Evolutionary conservation across 2,113 vertebrate genomes (phyloP), one percentile per base, ranked within the genome.

Genomic region (Aplodontia rufa): DNA sequence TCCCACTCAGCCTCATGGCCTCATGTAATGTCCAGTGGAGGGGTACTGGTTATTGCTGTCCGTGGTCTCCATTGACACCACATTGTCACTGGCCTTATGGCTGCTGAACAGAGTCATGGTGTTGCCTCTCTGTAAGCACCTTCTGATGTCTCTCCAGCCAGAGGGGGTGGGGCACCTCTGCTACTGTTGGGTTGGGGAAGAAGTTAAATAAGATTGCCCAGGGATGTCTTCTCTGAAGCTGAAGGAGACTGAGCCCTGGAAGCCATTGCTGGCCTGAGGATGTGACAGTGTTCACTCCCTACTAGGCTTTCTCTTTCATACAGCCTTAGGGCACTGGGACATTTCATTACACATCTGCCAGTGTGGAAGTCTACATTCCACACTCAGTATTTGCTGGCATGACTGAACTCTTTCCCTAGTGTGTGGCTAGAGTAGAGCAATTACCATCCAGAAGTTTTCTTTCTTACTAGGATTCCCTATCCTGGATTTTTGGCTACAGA

Each of bases 221-320:
- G 32, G 66, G 30, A n/a, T 64, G 24, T 82, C 17, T 37, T n/a
- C 37, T 55, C 8, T 82, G 55, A 64, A 2, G 24, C 22, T 69
- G 12, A 20, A 3, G 12, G 42, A 71, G 8, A n/a, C n/a, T n/a
- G n/a, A 42, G 20, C 5, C 10, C 1, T 26, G 2, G 11, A 40
- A 58, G 14, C 47, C 24, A 3, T 51, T 60, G 40, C 14, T 93
- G 53, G 6, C 14, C 22, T 30, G 4, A 55, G 64, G 8, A 51
- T 76, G n/a, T 51, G 13, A 35, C 11, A 40, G 12, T 51, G 35
- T 24, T 49, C 22, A 76, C 4, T 37, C 30, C 1, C 12, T 78
- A 7, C 40, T 60, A 69, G 71, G 35, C 12, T 6, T 90, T 64
- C 72, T 79, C 72, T 37, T 87, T 55, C 16, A 64, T 4, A 20